These are phyloP conservation scores for Vespertilio murinus DNA, from an alignment of 2,797 vertebrate genomes.

Conservation along the genomic window DNA sequence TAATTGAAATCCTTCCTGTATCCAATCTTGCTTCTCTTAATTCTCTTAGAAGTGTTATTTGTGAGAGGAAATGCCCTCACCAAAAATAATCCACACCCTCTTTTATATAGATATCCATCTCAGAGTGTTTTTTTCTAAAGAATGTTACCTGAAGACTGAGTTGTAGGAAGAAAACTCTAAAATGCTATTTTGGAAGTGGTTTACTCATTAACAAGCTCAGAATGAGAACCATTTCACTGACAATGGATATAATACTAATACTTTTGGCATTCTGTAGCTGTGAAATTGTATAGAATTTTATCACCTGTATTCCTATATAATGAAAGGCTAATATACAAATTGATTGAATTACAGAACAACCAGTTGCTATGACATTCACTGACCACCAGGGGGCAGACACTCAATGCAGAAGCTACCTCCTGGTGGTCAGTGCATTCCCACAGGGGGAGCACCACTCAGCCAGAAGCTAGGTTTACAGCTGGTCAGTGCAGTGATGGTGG, in stretches of 20 bases:
- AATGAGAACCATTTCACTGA: slow-evolving; percentile 26
- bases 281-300: background rate
- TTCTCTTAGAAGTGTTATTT: slow-evolving; percentile 20
- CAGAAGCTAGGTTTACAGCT: too few species aligned
- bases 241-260: background rate
- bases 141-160: background rate
- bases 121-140: background rate
- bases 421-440: too few species aligned
- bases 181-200: background rate
- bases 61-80: background rate
- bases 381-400: too few species aligned
- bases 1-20: background rate
- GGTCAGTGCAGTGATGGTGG: too few species aligned
- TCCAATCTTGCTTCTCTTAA: background rate
- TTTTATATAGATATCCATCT: background rate
- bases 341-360: too few species aligned
- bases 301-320: background rate
- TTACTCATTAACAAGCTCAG: background rate
- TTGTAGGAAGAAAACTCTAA: background rate
- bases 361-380: too few species aligned
- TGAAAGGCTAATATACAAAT: too few species aligned
- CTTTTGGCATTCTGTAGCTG: background rate
- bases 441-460: too few species aligned
- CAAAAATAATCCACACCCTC: background rate
- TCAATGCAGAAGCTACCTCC: too few species aligned